Percentiles rank a stretch among this genome's conserved stretches.
phyloP scores from a whole-genome alignment of 2,797 vertebrate species.

The Acrocephalus scirpaceus region DNA sequence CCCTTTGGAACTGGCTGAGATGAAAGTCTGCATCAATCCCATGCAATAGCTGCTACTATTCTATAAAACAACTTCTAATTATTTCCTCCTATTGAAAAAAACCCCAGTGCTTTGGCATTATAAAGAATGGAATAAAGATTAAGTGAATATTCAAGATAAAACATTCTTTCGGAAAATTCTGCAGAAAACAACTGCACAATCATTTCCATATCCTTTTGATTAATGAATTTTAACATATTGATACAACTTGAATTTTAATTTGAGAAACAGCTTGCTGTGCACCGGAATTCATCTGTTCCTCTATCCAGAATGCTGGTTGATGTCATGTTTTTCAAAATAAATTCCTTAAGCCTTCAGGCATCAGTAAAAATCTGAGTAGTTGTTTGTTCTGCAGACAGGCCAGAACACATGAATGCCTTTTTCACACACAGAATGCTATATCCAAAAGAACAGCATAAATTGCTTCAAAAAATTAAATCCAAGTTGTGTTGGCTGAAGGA shows the following conservation, averaged over 20 bases:
- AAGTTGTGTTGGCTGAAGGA: neutral
- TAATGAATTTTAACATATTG: neutral
- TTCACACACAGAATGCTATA: neutral
- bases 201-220: neutral
- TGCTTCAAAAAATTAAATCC: neutral
- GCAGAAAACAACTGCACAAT: neutral
- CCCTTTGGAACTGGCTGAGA: neutral
- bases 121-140: neutral
- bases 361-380: neutral
- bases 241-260: neutral
- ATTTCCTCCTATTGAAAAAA: neutral
- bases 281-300: neutral
- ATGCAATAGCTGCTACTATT: neutral
- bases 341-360: neutral
- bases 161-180: neutral
- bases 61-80: neutral
- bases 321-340: neutral
- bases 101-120: neutral
- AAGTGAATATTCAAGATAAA: neutral
- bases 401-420: neutral
- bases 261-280: neutral
- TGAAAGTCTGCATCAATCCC: neutral
- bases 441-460: neutral
- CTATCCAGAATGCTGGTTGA: neutral
- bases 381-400: neutral